Evolutionary conservation across 92 coral and sea anemone genomes (phyloP).

Genomic region (Pocillopora grandis): DNA sequence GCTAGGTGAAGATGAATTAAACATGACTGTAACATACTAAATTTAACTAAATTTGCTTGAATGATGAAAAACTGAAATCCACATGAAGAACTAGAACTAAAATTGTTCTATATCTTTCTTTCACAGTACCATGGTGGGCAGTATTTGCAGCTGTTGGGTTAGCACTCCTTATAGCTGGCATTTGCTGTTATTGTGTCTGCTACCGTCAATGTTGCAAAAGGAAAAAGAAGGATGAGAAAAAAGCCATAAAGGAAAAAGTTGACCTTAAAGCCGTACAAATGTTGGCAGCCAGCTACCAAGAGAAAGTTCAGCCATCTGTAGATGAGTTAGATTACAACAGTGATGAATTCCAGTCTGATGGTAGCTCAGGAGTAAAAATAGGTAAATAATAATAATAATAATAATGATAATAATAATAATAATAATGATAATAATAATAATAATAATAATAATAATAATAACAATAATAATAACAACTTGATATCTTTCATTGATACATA

Average conservation of each 20-base stretch:
- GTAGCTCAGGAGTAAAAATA: slow-evolving; percentile 86
- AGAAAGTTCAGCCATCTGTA: slow-evolving; percentile 96
- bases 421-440: no score
- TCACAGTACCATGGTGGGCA: slow-evolving; percentile 89
- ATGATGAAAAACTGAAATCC: no score
- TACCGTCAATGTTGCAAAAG: slow-evolving; percentile 86
- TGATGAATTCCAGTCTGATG: slow-evolving; percentile 86
- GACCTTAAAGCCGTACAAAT: slow-evolving; percentile 87
- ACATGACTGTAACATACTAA: no score
- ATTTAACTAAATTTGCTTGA: no score
- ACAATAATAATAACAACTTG: no score
- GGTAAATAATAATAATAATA: slow-evolving; percentile 43
- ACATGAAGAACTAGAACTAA: not conserved
- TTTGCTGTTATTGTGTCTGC: slow-evolving; percentile 83
- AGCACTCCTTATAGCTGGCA: slow-evolving; percentile 55
- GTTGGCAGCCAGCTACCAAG: slow-evolving; percentile 92
- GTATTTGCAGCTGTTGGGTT: slow-evolving; percentile 73
- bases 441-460: no score
- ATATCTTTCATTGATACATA: no score
- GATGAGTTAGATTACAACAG: slow-evolving; percentile 98
- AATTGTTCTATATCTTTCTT: not conserved
- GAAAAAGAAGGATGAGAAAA: slow-evolving; percentile 80
- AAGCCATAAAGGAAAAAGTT: slow-evolving; percentile 76
- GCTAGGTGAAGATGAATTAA: no score
- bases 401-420: no score